These are phyloP conservation scores for Crossaster papposus DNA, from an alignment of 53 echinoderm and acorn worm species.

Conservation along the genomic window DNA sequence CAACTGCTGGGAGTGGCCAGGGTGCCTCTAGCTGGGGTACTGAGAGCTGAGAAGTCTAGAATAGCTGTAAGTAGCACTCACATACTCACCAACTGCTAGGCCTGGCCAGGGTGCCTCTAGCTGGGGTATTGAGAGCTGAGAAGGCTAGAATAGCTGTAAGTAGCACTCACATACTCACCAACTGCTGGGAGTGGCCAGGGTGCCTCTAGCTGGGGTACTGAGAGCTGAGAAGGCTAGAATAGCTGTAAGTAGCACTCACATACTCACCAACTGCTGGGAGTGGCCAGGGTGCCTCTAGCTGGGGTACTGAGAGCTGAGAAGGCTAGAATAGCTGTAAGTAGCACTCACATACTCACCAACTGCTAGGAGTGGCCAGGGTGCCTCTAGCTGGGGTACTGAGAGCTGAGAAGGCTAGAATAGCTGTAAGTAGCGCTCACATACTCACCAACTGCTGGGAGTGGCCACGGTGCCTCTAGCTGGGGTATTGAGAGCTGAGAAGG, in stretches of 20 bases:
- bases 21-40: conserved; percentile 73
- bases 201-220: conserved; percentile 76
- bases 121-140: conserved; percentile 77
- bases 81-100: conserved; percentile 69
- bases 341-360: conserved; percentile 19
- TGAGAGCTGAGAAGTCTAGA: conserved; percentile 81
- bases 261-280: conserved; percentile 71
- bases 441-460: conserved; percentile 78
- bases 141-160: conserved; percentile 88
- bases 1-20: conserved; percentile 83
- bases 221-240: conserved; percentile 82
- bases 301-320: conserved; percentile 81
- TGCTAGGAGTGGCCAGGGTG: conserved; percentile 85
- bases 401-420: conserved; percentile 84
- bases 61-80: conserved; percentile 73
- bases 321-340: conserved; percentile 85
- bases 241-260: conserved; percentile 68
- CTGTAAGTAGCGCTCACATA: conserved; percentile 63
- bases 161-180: conserved; percentile 29
- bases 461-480: conserved; percentile 75
- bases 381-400: conserved; percentile 73
- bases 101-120: conserved; percentile 77
- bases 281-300: conserved; percentile 78
- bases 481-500: conserved; percentile 80
- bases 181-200: conserved; percentile 82